Conservation (phyloP, 2,888 invertebrate species). For the Plagodis pulveraria region DNA sequence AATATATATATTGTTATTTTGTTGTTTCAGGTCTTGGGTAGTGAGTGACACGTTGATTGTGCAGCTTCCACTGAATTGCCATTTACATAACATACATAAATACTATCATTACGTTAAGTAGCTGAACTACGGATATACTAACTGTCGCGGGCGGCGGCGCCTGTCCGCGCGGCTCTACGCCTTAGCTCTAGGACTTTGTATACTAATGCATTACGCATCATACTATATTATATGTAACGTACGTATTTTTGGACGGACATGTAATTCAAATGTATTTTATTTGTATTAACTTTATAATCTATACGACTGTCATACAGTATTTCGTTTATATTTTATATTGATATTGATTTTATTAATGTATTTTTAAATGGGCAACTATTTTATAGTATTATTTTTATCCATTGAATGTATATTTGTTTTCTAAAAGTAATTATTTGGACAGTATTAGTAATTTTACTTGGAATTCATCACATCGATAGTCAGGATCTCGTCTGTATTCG, state of each 20-base stretch:
- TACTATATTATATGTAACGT: constrained; percentile 63
- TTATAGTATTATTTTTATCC: constrained; percentile 62
- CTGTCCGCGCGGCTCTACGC: constrained; percentile 43
- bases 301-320: constrained; percentile 73
- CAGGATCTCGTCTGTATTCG: constrained; percentile 74
- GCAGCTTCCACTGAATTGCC: constrained; percentile 81
- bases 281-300: constrained; percentile 59
- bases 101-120: constrained; percentile 56
- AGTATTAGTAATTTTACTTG: constrained; percentile 73
- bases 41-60: constrained; percentile 48
- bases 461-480: constrained; percentile 59
- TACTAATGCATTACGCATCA: constrained; percentile 63
- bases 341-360: constrained; percentile 34
- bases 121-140: constrained; percentile 38
- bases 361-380: constrained; percentile 53
- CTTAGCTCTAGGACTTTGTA: constrained; percentile 74
- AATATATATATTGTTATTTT: background rate
- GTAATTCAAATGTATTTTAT: constrained; percentile 65
- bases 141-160: constrained; percentile 28
- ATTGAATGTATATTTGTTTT: constrained; percentile 52
- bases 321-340: constrained; percentile 50
- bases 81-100: constrained; percentile 63
- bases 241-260: constrained; percentile 73
- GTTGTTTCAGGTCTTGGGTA: constrained; percentile 60
- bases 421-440: constrained; percentile 69